Evolutionary conservation across 1,140 invertebrate genomes (phyloP).

Genomic region (Plodia interpunctella): DNA sequence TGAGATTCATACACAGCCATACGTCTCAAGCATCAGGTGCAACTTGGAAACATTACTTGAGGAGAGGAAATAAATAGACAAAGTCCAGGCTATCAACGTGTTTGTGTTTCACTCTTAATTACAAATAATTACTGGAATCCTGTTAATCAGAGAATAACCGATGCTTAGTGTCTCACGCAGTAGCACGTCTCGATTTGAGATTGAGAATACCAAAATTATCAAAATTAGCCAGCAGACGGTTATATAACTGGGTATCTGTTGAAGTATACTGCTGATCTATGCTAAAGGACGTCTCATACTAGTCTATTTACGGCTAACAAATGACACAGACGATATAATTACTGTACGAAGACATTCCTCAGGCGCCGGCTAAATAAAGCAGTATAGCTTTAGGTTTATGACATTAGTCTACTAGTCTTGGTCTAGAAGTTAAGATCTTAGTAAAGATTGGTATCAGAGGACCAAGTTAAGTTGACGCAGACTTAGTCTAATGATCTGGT

Average conservation of each 20-base stretch:
- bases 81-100: background rate
- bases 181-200: too few species aligned
- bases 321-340: conserved; percentile 2
- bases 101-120: too few species aligned
- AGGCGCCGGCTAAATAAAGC: background rate
- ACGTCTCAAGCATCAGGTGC: background rate
- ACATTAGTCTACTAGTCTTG: background rate
- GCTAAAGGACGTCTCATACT: conserved; percentile 1
- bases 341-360: conserved; percentile 1
- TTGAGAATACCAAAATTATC: too few species aligned
- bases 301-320: conserved; percentile 3
- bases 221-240: too few species aligned
- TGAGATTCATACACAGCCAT: background rate
- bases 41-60: background rate
- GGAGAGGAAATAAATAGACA: background rate
- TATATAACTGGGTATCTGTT: background rate
- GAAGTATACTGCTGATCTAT: background rate
- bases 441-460: background rate
- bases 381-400: background rate
- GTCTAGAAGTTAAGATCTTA: background rate
- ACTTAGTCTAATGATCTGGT: background rate
- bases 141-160: too few species aligned
- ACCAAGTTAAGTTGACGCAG: background rate
- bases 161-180: too few species aligned
- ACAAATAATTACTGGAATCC: too few species aligned